Conservation (phyloP, 2,888 invertebrate species). For the Siphlonurus alternatus region DNA sequence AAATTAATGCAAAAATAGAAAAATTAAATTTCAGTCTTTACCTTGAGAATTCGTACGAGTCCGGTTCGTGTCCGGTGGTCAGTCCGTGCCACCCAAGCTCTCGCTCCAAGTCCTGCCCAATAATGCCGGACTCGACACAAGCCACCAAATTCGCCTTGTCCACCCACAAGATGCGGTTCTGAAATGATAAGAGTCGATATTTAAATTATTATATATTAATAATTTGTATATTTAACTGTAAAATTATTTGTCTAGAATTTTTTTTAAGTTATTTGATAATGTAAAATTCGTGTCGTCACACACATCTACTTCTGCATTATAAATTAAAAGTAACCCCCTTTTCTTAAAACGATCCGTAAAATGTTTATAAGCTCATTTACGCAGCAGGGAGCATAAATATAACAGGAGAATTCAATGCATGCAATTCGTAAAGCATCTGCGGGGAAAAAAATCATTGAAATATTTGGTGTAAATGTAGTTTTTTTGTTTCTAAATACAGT, state of each 20-base stretch:
- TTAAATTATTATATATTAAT: background rate
- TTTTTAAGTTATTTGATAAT: too few relatives aligned
- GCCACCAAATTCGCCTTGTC: constrained; percentile 37
- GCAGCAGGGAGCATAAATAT: too few relatives aligned
- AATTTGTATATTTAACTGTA: background rate
- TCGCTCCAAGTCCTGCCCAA: constrained; percentile 35
- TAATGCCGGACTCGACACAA: constrained; percentile 33
- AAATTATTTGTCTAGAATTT: background rate
- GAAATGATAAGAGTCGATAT: constrained; percentile 8
- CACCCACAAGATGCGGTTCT: constrained; percentile 37
- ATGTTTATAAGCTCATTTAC: too few relatives aligned
- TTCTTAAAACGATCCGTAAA: too few relatives aligned
- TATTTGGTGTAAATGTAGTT: too few relatives aligned
- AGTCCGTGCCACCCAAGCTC: constrained; percentile 28
- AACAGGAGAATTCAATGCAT: too few relatives aligned
- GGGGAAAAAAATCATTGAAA: background rate
- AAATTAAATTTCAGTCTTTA: background rate
- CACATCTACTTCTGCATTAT: too few relatives aligned
- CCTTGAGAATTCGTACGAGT: constrained; percentile 37
- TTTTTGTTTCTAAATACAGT: too few relatives aligned
- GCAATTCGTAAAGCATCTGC: too few relatives aligned
- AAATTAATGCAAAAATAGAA: too few relatives aligned
- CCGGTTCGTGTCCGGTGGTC: constrained; percentile 40
- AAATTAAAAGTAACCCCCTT: too few relatives aligned
- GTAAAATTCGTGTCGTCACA: too few relatives aligned